Evolutionary conservation across 2,888 invertebrate species (phyloP).

Genomic region (Escarpia spicata): DNA sequence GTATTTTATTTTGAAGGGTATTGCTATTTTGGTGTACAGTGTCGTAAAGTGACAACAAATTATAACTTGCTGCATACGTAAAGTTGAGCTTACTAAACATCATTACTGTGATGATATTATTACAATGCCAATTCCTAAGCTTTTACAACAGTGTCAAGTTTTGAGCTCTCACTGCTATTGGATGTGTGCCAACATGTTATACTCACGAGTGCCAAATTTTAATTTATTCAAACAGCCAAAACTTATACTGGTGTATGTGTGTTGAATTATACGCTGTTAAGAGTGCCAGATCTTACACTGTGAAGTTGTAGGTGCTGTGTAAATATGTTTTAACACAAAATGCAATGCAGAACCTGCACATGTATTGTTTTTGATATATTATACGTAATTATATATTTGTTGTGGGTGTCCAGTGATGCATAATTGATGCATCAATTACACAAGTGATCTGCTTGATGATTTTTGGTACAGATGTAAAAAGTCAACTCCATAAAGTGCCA

Average conservation of each 20-base stretch:
- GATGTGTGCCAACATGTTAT: neutral
- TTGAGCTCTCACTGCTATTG: neutral
- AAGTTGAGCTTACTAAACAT: neutral
- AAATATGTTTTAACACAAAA: neutral
- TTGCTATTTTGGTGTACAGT: neutral
- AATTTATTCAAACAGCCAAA: neutral
- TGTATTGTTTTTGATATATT: neutral
- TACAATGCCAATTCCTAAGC: neutral
- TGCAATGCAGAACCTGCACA: neutral
- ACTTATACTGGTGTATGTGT: slow-evolving; percentile 10
- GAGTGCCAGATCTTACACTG: neutral
- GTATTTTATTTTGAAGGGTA: neutral
- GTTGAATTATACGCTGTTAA: neutral
- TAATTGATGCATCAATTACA: neutral
- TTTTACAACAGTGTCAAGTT: neutral
- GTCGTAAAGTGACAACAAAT: neutral
- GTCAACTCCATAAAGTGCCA: neutral
- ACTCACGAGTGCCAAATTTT: neutral
- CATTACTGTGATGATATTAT: neutral
- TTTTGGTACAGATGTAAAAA: neutral
- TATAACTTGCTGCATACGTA: neutral
- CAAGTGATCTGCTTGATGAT: neutral
- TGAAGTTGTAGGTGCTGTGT: neutral
- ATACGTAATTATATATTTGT: neutral
- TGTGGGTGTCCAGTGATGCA: neutral